These are phyloP conservation scores for Drosophila kohkoa DNA, from an alignment of 1,140 invertebrate genomes.

Conservation along the genomic window DNA sequence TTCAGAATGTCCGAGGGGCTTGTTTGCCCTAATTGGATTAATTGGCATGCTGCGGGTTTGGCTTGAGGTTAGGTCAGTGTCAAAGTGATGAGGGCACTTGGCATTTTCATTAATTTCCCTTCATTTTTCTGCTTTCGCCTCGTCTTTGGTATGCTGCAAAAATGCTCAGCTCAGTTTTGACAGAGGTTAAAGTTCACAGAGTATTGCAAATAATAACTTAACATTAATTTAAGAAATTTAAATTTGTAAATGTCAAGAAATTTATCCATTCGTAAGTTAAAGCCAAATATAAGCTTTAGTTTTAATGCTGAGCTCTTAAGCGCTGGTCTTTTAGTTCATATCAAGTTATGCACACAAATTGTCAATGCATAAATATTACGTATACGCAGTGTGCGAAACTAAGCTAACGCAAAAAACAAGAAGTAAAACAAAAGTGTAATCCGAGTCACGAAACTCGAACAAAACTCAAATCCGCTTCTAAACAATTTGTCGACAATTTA, in stretches of 20 bases:
- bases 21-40: conserved; percentile 53
- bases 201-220: not conserved
- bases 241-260: conserved; percentile 1
- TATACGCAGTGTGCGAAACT: conserved; percentile 43
- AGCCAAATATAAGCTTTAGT: not conserved
- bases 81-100: conserved; percentile 22
- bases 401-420: conserved; percentile 40
- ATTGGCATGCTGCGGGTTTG: conserved; percentile 39
- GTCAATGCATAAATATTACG: conserved; percentile 36
- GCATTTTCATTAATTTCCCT: conserved; percentile 14
- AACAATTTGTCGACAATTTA: conserved; percentile 75
- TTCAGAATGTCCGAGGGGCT: not conserved
- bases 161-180: conserved; percentile 6
- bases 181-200: not conserved
- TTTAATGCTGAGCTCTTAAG: conserved; percentile 24
- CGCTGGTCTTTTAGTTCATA: conserved; percentile 16
- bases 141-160: not conserved
- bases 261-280: not conserved
- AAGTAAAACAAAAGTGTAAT: conserved; percentile 56
- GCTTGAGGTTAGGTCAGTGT: conserved; percentile 37
- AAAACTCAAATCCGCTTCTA: conserved; percentile 46
- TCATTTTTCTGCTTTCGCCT: not conserved
- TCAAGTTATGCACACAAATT: conserved; percentile 28
- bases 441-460: conserved; percentile 55
- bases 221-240: not conserved